Evolutionary conservation across 37 sponge, comb jelly and placozoan genomes (phyloP).

Genomic region (Tethya wilhelma): DNA sequence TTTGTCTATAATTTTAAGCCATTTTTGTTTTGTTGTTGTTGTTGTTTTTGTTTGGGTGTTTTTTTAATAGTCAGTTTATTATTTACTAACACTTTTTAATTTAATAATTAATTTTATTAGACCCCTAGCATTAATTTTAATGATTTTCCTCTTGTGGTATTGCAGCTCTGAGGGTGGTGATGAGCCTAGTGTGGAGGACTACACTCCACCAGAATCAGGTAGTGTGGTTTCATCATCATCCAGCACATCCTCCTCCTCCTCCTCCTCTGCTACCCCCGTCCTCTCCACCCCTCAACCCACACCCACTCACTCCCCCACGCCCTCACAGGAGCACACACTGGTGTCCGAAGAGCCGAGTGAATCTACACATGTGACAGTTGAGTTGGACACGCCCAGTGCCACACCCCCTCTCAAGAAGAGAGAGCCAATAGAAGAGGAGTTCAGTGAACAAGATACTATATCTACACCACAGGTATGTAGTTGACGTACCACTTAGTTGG

Average conservation of each 20-base stretch:
- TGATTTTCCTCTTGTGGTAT: too few species aligned
- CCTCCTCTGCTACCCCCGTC: not conserved
- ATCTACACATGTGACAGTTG: not conserved
- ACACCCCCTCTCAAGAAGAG: slow-evolving; percentile 44
- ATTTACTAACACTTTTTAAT: too few species aligned
- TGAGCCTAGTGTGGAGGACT: slow-evolving; percentile 25
- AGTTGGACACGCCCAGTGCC: slow-evolving; percentile 45
- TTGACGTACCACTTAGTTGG: too few species aligned
- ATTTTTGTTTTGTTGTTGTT: not conserved
- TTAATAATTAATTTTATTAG: too few species aligned
- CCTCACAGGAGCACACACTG: not conserved
- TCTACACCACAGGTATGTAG: slow-evolving; percentile 60
- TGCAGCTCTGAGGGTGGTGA: too few species aligned
- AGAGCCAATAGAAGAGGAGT: too few species aligned
- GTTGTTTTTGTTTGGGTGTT: not conserved
- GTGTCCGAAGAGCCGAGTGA: not conserved
- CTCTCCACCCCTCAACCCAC: slow-evolving; percentile 44
- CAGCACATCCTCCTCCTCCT: not conserved
- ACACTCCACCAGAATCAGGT: slow-evolving; percentile 31
- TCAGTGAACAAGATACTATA: not conserved
- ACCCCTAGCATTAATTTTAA: too few species aligned
- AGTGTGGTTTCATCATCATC: not conserved
- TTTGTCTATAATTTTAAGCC: not conserved
- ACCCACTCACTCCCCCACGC: slow-evolving; percentile 22
- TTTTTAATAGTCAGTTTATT: not conserved